These are phyloP conservation scores for Rugalucina vietnamica DNA, from an alignment of 2,888 invertebrate species.

Conservation along the genomic window DNA sequence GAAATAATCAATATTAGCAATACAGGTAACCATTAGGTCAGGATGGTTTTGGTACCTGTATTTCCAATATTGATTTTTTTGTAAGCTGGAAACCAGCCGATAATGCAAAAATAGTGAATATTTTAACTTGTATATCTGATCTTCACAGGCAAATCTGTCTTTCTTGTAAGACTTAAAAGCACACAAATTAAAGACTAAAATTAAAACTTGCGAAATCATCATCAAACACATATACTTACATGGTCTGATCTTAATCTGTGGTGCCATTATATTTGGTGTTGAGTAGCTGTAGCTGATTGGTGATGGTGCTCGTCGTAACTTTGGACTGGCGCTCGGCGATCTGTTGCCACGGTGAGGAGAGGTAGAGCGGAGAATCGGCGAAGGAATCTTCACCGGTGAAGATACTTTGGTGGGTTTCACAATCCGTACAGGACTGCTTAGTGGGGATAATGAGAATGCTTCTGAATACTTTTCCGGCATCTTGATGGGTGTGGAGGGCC, in stretches of 20 bases:
- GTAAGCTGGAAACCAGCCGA: too few species aligned
- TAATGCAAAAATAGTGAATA: too few species aligned
- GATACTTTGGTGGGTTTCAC: constrained; percentile 66
- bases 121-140: too few species aligned
- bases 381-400: constrained; percentile 74
- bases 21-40: too few species aligned
- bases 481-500: constrained; percentile 73
- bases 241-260: constrained; percentile 76
- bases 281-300: constrained; percentile 83
- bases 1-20: too few species aligned
- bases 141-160: too few species aligned
- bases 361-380: constrained; percentile 68
- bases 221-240: too few species aligned
- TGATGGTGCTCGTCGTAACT: constrained; percentile 80
- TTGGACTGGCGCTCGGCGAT: constrained; percentile 80
- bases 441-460: constrained; percentile 77
- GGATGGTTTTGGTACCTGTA: too few species aligned
- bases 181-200: too few species aligned
- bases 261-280: constrained; percentile 82
- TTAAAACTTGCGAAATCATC: too few species aligned
- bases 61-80: too few species aligned
- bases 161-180: too few species aligned
- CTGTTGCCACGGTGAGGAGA: constrained; percentile 67
- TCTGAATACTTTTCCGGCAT: constrained; percentile 70
- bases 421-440: constrained; percentile 75